phyloP scores from a whole-genome alignment of 2,888 invertebrate genomes.

The Furcula furcula region DNA sequence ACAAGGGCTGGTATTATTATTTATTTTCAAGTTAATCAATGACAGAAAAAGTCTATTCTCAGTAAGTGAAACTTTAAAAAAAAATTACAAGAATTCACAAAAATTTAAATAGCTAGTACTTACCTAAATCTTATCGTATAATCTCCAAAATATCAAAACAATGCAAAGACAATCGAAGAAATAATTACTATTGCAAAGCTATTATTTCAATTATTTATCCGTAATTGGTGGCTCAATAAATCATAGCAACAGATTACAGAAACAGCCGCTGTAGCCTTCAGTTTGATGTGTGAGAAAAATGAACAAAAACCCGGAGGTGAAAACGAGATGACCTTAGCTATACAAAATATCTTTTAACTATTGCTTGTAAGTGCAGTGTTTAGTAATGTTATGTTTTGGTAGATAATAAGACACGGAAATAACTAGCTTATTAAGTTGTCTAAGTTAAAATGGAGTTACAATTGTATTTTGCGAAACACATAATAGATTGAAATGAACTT shows the following conservation, averaged over 20 bases:
- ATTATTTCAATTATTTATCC: constrained; percentile 19
- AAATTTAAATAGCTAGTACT: no score
- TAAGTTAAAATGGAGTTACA: no score
- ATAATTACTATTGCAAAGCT: constrained; percentile 7
- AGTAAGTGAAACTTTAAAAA: no score
- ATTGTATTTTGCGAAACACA: no score
- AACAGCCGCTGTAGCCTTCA: constrained; percentile 31
- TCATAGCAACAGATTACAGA: constrained; percentile 20
- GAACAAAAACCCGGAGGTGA: constrained; percentile 46
- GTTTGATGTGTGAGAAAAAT: constrained; percentile 33
- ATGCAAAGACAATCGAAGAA: no score
- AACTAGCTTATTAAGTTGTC: neutral
- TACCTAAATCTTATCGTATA: no score
- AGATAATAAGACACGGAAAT: neutral
- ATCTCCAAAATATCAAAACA: no score
- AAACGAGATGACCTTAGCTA: constrained; percentile 36
- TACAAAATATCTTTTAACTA: neutral
- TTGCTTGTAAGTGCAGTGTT: neutral
- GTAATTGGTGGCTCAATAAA: constrained; percentile 21
- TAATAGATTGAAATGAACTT: no score
- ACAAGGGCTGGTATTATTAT: no score
- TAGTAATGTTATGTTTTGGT: neutral
- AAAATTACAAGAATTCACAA: no score
- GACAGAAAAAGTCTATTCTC: no score
- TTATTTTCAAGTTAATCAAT: no score